These are phyloP conservation scores for Eristalinus aeneus DNA, from an alignment of 2,888 invertebrate species.

Conservation along the genomic window DNA sequence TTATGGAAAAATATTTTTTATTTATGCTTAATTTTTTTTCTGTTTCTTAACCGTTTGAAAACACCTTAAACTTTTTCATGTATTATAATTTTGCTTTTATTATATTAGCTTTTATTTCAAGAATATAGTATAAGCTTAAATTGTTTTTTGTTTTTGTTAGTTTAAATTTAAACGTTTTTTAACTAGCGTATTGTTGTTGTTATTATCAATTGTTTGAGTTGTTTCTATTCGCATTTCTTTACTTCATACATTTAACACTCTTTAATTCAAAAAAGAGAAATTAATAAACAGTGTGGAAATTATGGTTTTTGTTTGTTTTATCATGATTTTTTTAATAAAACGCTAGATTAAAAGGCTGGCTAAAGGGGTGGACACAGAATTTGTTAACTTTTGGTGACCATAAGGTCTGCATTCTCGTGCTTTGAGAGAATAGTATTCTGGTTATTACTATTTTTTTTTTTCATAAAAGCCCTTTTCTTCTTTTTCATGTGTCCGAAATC, in stretches of 20 bases:
- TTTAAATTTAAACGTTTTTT: constrained; percentile 9
- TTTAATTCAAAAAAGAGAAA: not conserved
- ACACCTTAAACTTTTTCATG: not conserved
- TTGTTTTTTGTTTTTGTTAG: not conserved
- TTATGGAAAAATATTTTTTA: constrained; percentile 23
- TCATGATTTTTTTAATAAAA: not conserved
- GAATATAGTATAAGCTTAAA: constrained; percentile 9
- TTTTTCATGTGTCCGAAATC: too few species aligned
- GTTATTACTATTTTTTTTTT: too few species aligned
- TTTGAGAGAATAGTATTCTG: too few species aligned
- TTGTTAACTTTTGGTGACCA: too few species aligned
- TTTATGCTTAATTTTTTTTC: not conserved
- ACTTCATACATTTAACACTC: not conserved
- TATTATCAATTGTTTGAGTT: constrained; percentile 13
- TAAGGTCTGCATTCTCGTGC: too few species aligned
- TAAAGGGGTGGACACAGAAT: too few species aligned
- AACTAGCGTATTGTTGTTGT: constrained; percentile 13
- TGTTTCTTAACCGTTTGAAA: not conserved
- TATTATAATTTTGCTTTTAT: not conserved
- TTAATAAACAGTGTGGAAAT: not conserved
- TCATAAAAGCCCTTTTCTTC: too few species aligned
- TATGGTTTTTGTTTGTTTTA: not conserved
- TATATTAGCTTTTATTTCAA: not conserved
- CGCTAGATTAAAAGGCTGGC: too few species aligned
- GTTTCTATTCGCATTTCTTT: not conserved